Evolutionary conservation across 2,113 vertebrate species (phyloP).

Genomic region (Solenodon paradoxus): DNA sequence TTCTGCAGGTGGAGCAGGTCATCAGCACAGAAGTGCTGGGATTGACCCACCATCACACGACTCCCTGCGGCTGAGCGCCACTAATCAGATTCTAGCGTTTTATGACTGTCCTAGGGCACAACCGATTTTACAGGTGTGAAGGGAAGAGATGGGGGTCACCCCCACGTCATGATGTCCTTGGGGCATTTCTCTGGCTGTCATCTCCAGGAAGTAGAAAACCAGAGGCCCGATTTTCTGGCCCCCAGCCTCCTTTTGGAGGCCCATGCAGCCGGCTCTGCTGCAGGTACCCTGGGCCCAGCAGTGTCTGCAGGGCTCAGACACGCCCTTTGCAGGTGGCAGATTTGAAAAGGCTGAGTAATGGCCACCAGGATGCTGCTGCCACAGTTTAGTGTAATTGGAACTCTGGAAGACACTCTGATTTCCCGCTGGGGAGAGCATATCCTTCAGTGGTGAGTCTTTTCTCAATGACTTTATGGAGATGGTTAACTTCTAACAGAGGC

Average conservation of each 20-base stretch:
- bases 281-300: rapidly evolving
- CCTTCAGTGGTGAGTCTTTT: conserved; percentile 39
- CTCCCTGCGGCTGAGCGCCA: rapidly evolving
- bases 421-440: conserved; percentile 17
- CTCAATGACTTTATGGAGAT: conserved; percentile 40
- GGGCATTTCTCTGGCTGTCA: neutral
- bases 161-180: neutral
- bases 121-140: neutral
- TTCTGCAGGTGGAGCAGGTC: neutral
- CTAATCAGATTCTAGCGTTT: neutral
- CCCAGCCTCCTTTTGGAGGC: neutral
- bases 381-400: conserved; percentile 52
- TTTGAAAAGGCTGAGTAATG: neutral
- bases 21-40: too few relatives aligned
- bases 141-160: neutral
- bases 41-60: too few relatives aligned
- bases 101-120: neutral
- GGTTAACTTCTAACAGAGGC: neutral
- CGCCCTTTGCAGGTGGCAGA: neutral
- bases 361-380: rapidly evolving
- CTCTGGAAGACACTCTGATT: conserved; percentile 40
- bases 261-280: neutral
- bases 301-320: neutral
- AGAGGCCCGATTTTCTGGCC: neutral
- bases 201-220: neutral